These are phyloP conservation scores for Paedocypris sp. DNA, from an alignment of 2,113 vertebrate species.

Conservation along the genomic window DNA sequence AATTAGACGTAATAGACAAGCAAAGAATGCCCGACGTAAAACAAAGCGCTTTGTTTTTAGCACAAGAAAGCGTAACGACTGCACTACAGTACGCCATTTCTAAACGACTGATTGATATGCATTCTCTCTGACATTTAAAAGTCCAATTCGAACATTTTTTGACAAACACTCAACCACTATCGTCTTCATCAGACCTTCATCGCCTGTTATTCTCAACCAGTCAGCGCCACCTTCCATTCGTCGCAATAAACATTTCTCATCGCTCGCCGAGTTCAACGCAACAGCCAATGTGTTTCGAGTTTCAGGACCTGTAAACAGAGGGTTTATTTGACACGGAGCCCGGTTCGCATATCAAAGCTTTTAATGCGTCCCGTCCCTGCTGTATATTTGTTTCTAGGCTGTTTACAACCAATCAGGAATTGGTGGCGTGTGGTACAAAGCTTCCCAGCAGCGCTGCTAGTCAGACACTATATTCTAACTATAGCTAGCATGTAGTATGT, in stretches of 20 bases:
- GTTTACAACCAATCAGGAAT: slow-evolving; percentile 6
- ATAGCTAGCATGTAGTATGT: slow-evolving; percentile 18
- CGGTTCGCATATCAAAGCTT: slow-evolving; percentile 3
- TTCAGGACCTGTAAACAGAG: neutral
- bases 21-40: too few species aligned
- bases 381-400: slow-evolving; percentile 8
- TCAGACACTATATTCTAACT: slow-evolving; percentile 16
- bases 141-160: too few species aligned
- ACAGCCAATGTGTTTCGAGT: neutral
- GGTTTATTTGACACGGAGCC: neutral
- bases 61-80: too few species aligned
- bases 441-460: slow-evolving; percentile 3
- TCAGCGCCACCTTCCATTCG: neutral
- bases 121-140: too few species aligned
- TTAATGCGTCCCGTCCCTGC: neutral
- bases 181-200: too few species aligned
- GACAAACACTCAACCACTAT: too few species aligned
- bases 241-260: neutral
- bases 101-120: too few species aligned
- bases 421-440: slow-evolving; percentile 3
- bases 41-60: too few species aligned
- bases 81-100: too few species aligned
- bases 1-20: too few species aligned
- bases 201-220: neutral
- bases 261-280: neutral